Evolutionary conservation across 2,797 vertebrate species (phyloP).

Genomic region (Chloroceryle amazona): DNA sequence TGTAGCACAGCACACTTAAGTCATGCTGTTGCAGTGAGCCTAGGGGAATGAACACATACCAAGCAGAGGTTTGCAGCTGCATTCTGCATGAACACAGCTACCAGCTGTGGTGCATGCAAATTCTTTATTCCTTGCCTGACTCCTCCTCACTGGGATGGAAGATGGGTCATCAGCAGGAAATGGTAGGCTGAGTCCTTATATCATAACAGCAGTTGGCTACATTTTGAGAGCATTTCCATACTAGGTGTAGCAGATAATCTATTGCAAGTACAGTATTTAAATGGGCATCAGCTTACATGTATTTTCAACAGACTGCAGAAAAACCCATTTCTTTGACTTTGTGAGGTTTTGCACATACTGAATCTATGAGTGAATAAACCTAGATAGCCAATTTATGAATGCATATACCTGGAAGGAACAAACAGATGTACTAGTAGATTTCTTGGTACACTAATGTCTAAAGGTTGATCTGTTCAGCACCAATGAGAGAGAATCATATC

Average conservation of each 20-base stretch:
- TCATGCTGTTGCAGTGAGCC: background rate
- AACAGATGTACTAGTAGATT: background rate
- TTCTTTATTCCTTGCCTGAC: background rate
- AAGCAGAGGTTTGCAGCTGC: background rate
- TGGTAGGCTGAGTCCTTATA: background rate
- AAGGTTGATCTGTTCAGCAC: background rate
- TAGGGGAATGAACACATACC: background rate
- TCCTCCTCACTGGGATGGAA: background rate
- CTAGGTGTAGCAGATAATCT: background rate
- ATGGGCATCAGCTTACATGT: fast-evolving
- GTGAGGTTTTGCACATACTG: background rate
- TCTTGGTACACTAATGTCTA: background rate
- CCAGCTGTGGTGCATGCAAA: background rate
- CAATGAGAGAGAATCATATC: background rate
- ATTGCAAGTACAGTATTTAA: background rate
- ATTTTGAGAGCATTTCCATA: background rate
- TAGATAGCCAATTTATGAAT: background rate
- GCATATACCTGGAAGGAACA: background rate
- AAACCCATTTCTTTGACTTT: background rate
- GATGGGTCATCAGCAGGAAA: background rate
- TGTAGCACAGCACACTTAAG: background rate
- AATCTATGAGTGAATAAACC: background rate
- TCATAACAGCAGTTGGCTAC: background rate
- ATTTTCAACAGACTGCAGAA: background rate
- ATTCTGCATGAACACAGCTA: background rate